phyloP scores from a whole-genome alignment of 2,888 invertebrate genomes.

The Aplocera efformata region DNA sequence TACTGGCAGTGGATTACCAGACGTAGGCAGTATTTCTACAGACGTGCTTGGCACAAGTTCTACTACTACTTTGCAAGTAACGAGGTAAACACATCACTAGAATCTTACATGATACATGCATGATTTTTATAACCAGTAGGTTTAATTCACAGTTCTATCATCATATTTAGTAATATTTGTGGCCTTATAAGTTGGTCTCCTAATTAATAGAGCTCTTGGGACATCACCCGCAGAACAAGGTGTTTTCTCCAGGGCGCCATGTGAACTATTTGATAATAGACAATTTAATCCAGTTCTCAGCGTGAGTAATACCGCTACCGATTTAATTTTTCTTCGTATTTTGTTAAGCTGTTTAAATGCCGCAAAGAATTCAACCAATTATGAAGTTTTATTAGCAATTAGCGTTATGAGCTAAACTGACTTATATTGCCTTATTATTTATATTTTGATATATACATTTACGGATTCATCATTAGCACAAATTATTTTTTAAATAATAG shows the following conservation, averaged over 20 bases:
- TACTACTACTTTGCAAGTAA: no score
- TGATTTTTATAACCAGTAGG: no score
- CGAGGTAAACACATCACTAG: no score
- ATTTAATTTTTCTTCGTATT: constrained; percentile 21
- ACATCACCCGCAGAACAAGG: not conserved
- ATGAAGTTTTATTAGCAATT: constrained; percentile 4
- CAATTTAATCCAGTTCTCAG: constrained; percentile 21
- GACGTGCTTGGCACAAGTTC: no score
- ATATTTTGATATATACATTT: no score
- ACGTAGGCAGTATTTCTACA: no score
- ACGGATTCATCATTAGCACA: no score
- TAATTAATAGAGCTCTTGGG: not conserved
- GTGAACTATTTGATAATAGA: constrained; percentile 25
- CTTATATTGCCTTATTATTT: not conserved
- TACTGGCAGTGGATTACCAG: no score
- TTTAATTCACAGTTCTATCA: no score
- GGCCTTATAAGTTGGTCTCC: not conserved
- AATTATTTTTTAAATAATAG: no score
- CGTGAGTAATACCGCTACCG: constrained; percentile 15
- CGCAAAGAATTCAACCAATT: constrained; percentile 7
- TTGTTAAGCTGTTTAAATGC: constrained; percentile 9
- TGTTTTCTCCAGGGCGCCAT: constrained; percentile 5
- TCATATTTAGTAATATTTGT: no score
- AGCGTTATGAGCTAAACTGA: not conserved
- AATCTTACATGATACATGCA: no score